Base-by-base conservation (phyloP, 2,797 vertebrate species). In the Carcharodon carcharias region DNA sequence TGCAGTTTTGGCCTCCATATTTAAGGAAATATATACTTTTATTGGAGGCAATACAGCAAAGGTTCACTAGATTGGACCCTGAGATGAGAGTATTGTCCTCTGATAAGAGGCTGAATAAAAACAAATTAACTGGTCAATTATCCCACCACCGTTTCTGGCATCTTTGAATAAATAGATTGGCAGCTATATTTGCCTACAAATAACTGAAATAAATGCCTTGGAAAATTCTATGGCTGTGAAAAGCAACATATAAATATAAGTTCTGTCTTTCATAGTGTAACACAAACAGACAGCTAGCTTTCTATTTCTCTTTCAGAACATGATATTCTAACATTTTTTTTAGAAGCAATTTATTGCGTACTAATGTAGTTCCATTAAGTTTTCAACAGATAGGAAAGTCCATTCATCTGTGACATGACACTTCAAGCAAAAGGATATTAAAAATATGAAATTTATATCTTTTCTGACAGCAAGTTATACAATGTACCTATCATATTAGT, bases 381-480 rank as follows among this genome's bases (percentile, higher is more conserved):
- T 92, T 92, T 21, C 61, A 61, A 92, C 89, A 92, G 56, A 91
- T 12, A 31, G 58, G 56, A 6, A 63, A 35, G 18, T 31, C 14
- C 31, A 92, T 58, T 63, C 56, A 63, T 92, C 89, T 58, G 31
- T 63, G 89, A 35, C 61, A 92, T 63, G 89, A 63, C 56, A 61
- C 31, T 1, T 92, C 58, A 92, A 92, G 56, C 89, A 92, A 92
- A 63, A 92, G 89, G 89, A 92, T 92, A 92, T 92, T 92, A 92
- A 92, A 91, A 92, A 61, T 91, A 61, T 61, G 28, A 58, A 91
- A 92, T 92, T n/a, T 35, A 63, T 61, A 61, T 92, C 18, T 92
- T 92, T 92, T 91, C 88, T 91, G 88, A 92, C 40, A 63, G 89
- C 31, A 92, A 61, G 89, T 63, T 61, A 92, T 63, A 35, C 63